These are phyloP conservation scores for Zophobas morio DNA, from an alignment of 1,140 invertebrate species.

Conservation along the genomic window DNA sequence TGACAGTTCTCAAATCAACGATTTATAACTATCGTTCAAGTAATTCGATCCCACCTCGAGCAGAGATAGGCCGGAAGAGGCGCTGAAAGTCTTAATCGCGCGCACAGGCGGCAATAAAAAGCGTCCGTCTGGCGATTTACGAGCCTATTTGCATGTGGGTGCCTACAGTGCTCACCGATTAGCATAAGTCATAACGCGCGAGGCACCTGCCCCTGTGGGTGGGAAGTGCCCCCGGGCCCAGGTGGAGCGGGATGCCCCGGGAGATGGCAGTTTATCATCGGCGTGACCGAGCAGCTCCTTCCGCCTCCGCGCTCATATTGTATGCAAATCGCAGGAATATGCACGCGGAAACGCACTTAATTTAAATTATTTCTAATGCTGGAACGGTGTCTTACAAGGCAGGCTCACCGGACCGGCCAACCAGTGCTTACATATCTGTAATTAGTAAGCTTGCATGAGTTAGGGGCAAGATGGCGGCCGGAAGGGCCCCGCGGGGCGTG, in stretches of 20 bases:
- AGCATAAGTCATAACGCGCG: conserved; percentile 41
- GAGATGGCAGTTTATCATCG: conserved; percentile 51
- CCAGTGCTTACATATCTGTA: conserved; percentile 50
- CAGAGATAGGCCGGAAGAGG: conserved; percentile 17
- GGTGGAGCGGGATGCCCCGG: conserved; percentile 44
- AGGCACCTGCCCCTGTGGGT: conserved; percentile 44
- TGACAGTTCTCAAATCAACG: too few relatives aligned
- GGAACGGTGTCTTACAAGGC: conserved; percentile 55
- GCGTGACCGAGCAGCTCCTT: conserved; percentile 42
- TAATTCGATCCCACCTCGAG: neutral
- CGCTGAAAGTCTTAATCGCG: conserved; percentile 16
- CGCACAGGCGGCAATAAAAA: conserved; percentile 10
- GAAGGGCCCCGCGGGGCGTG: conserved; percentile 56
- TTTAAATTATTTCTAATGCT: conserved; percentile 55
- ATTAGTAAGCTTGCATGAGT: conserved; percentile 58
- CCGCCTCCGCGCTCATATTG: conserved; percentile 53
- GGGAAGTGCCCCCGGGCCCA: conserved; percentile 48
- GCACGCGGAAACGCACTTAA: conserved; percentile 54
- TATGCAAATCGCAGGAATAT: conserved; percentile 55
- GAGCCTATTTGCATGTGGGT: conserved; percentile 33
- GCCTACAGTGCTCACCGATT: conserved; percentile 27
- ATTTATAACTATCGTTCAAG: too few relatives aligned
- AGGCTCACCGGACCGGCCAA: conserved; percentile 46
- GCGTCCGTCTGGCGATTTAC: conserved; percentile 38
- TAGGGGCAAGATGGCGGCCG: conserved; percentile 58